phyloP scores from a whole-genome alignment of 1,140 invertebrate genomes.

The Polypedilum vanderplanki region DNA sequence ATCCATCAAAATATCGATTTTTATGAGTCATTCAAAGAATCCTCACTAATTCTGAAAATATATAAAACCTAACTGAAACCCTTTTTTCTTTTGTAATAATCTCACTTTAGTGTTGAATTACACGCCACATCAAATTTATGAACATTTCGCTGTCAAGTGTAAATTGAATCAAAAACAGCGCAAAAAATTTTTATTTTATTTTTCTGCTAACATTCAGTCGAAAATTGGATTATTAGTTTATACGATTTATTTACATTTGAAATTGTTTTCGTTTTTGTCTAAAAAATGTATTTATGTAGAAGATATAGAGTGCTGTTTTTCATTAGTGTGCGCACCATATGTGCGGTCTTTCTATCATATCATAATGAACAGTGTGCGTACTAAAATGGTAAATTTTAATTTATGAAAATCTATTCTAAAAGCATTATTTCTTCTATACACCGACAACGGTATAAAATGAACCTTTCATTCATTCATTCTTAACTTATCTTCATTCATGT shows the following conservation, averaged over 20 bases:
- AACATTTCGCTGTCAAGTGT: not conserved
- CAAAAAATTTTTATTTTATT: not conserved
- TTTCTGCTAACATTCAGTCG: not conserved
- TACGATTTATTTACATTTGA: not conserved
- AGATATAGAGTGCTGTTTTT: not conserved
- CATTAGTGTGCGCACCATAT: constrained; percentile 7
- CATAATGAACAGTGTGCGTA: not conserved
- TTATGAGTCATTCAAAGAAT: not conserved
- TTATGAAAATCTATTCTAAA: constrained; percentile 27
- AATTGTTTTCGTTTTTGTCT: not conserved
- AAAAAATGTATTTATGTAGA: not conserved
- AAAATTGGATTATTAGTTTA: constrained; percentile 6
- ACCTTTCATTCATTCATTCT: not conserved
- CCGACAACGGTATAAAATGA: not conserved
- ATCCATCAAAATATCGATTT: too few relatives aligned
- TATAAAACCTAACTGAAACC: not conserved
- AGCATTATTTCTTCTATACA: not conserved
- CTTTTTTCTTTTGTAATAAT: not conserved
- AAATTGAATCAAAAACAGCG: not conserved
- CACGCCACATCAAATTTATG: constrained; percentile 4
- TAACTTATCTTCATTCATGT: not conserved
- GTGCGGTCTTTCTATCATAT: not conserved
- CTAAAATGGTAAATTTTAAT: constrained; percentile 21
- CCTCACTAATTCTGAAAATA: not conserved
- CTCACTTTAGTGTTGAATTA: not conserved